Evolutionary conservation across 2,113 vertebrate genomes (phyloP).

Genomic region (Nettapus auritus): DNA sequence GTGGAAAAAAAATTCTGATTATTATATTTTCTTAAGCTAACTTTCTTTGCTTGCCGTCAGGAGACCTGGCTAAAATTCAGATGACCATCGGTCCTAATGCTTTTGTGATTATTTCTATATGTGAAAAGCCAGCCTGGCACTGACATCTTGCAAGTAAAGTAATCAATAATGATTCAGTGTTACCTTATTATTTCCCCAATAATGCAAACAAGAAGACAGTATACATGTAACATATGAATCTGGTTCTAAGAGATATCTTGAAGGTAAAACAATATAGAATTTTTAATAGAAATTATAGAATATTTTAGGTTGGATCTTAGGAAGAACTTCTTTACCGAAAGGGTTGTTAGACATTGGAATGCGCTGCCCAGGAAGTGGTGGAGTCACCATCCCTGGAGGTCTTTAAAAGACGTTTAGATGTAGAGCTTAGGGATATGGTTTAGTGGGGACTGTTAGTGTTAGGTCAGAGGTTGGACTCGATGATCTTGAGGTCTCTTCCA

Average conservation of each 20-base stretch:
- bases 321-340: no score
- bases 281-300: no score
- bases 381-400: no score
- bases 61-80: neutral
- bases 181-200: neutral
- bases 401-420: no score
- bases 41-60: neutral
- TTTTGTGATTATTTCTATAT: neutral
- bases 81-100: fast-evolving
- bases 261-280: neutral
- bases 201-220: neutral
- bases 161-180: neutral
- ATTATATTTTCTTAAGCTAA: neutral
- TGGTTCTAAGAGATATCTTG: neutral
- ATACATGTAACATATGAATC: neutral
- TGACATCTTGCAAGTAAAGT: neutral
- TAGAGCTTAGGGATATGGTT: no score
- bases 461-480: no score
- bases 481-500: no score
- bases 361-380: no score
- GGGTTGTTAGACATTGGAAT: no score
- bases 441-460: no score
- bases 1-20: neutral
- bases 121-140: neutral
- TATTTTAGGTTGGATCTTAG: no score